A percentile compares a stretch with the other conserved stretches of the same genome.
Conservation (phyloP, 2,797 vertebrate genomes). For the Sebastes jordani region DNA sequence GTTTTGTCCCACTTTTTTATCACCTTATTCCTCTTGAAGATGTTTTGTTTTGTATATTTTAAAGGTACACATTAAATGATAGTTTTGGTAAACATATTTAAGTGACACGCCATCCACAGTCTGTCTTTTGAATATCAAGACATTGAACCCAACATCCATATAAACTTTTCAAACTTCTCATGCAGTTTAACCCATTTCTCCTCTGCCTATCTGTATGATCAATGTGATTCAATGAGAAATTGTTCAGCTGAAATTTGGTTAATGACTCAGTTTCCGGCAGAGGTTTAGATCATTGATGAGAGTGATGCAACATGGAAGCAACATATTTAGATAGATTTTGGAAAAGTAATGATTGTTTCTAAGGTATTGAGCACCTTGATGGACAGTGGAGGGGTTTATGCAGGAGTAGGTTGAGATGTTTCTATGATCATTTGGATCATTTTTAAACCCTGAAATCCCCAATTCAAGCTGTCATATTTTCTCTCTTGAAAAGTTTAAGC, state of each 20-base stretch:
- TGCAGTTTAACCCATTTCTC: no score
- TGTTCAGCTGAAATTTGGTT: background rate
- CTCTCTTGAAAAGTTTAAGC: no score
- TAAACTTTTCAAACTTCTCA: no score
- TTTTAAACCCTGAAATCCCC: background rate
- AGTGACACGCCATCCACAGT: no score
- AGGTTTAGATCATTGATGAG: background rate
- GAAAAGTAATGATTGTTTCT: background rate
- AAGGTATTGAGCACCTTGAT: background rate
- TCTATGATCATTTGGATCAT: background rate
- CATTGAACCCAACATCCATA: no score
- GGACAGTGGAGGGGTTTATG: background rate
- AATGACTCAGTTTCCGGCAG: background rate
- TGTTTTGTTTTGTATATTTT: background rate
- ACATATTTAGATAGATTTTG: background rate
- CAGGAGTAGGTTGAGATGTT: background rate
- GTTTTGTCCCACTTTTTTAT: background rate
- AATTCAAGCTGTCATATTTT: background rate
- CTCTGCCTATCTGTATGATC: no score
- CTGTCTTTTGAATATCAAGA: no score
- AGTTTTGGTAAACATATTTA: background rate
- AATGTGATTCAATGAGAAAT: no score
- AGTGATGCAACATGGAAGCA: background rate
- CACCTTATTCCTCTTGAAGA: background rate
- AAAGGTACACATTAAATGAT: background rate